Base-by-base conservation (phyloP, 1,140 invertebrate genomes). In the Hetaerina americana region DNA sequence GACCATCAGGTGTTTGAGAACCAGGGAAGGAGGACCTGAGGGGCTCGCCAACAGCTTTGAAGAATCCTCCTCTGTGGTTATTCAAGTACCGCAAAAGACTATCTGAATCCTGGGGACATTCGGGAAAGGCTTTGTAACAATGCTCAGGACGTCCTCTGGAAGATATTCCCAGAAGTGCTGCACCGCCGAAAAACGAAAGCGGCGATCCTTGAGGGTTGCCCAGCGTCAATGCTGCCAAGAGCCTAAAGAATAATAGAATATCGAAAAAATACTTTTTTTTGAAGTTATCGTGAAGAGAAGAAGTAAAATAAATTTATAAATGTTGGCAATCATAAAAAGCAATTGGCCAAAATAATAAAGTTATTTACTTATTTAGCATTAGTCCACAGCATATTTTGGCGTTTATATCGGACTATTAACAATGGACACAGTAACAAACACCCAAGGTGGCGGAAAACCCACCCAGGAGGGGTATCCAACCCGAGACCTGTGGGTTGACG, bases 41-140 rank as follows among this genome's bases (percentile, higher is more conserved):
- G 0, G n/a, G 31, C 27, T 22, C 69, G 27, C 85, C 87, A 77
- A 93, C 92, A 76, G 90, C 90, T 71, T 89, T 85, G 78, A 92
- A 93, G 78, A 93, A 92, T 10, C 92, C 92, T 57, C 92, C 92
- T 72, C 92, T 92, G 77, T 94, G 87, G 80, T 93, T 94, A 80
- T 94, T 93, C 67, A 93, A 81, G 78, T 93, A 93, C 77, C 90
- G 81, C 28, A 92, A 84, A 10, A 92, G 81, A 76, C 87, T 84
- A 72, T 89, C 85, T 27, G 88, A 82, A 77, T 90, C 87, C 73
- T 85, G 86, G 0, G 92, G 92, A 75, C 92, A 94, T 27, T 84
- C 84, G 0, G 88, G 85, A 74, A 91, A 93, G 2, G 87, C 87
- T 66, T 81, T 81, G 8, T 85, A 82, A 76, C 90, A 92, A 3